phyloP scores from a whole-genome alignment of 2,113 vertebrate species.

The Poeciliopsis occidentalis region DNA sequence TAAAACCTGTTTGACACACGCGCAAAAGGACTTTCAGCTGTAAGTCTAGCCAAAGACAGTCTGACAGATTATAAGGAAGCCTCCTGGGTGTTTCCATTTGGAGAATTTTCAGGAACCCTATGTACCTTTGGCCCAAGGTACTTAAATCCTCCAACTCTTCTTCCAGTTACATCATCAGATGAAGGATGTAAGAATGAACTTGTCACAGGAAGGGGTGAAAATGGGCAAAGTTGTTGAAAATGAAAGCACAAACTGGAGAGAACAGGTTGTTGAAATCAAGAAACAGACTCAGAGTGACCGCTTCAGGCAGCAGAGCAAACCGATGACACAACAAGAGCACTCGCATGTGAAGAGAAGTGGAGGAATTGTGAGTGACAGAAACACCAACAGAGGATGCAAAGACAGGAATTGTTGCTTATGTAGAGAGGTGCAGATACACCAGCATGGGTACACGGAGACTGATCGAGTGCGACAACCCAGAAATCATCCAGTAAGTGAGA shows the following conservation, averaged over 20 bases:
- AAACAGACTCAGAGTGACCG: slow-evolving; percentile 27
- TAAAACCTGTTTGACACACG: too few relatives aligned
- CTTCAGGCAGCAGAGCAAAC: slow-evolving; percentile 33
- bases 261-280: slow-evolving; percentile 6
- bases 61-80: too few relatives aligned
- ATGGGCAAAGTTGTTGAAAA: not conserved
- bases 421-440: slow-evolving; percentile 50
- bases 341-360: slow-evolving; percentile 10
- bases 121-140: not conserved
- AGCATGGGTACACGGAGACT: slow-evolving; percentile 21
- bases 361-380: slow-evolving; percentile 9
- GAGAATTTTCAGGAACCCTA: not conserved
- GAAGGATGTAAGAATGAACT: slow-evolving; percentile 27
- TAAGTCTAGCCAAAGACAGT: too few relatives aligned
- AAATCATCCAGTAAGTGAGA: slow-evolving; percentile 51
- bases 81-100: too few relatives aligned
- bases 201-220: not conserved
- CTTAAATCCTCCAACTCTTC: not conserved
- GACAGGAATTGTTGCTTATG: slow-evolving; percentile 39
- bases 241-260: not conserved
- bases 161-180: slow-evolving; percentile 28
- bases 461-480: slow-evolving; percentile 41
- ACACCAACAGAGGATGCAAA: slow-evolving; percentile 18
- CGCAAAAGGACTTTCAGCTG: too few relatives aligned
- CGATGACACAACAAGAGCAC: slow-evolving; percentile 22